phyloP scores from a whole-genome alignment of 2,888 invertebrate genomes.

The Dichetophora obliterata region DNA sequence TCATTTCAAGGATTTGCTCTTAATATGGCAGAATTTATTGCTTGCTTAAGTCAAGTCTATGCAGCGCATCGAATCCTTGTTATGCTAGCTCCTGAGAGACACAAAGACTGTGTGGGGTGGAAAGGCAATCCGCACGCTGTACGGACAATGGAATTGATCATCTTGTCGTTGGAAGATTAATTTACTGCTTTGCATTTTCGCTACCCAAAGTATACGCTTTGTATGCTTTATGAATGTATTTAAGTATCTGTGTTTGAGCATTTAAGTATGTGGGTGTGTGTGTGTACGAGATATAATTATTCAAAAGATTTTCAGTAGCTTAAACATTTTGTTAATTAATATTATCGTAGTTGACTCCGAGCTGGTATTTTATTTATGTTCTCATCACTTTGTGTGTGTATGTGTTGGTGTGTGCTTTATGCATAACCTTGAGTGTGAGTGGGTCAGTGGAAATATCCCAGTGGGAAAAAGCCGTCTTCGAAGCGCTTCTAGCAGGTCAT shows the following conservation, averaged over 20 bases:
- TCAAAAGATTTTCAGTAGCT: constrained; percentile 40
- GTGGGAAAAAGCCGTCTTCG: too few species aligned
- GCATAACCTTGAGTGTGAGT: background rate
- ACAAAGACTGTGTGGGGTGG: background rate
- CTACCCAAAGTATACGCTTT: background rate
- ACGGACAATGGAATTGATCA: constrained; percentile 30
- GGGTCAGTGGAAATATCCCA: background rate
- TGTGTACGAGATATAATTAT: constrained; percentile 27
- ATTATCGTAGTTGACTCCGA: constrained; percentile 10
- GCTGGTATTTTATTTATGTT: background rate
- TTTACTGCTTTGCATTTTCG: constrained; percentile 30
- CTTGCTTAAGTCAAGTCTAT: constrained; percentile 14
- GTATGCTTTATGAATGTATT: background rate
- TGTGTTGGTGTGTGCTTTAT: background rate
- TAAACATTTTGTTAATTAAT: constrained; percentile 39
- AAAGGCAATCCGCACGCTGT: background rate
- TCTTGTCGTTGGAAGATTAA: constrained; percentile 35
- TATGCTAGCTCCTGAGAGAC: background rate
- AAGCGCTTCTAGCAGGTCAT: too few species aligned
- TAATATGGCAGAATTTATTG: constrained; percentile 40
- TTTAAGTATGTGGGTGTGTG: constrained; percentile 10
- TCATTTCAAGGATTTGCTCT: constrained; percentile 35
- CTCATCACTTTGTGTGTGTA: background rate
- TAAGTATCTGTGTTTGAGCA: background rate
- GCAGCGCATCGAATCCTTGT: background rate